phyloP scores from a whole-genome alignment of 2,113 vertebrate genomes.

The Salvelinus fontinalis region DNA sequence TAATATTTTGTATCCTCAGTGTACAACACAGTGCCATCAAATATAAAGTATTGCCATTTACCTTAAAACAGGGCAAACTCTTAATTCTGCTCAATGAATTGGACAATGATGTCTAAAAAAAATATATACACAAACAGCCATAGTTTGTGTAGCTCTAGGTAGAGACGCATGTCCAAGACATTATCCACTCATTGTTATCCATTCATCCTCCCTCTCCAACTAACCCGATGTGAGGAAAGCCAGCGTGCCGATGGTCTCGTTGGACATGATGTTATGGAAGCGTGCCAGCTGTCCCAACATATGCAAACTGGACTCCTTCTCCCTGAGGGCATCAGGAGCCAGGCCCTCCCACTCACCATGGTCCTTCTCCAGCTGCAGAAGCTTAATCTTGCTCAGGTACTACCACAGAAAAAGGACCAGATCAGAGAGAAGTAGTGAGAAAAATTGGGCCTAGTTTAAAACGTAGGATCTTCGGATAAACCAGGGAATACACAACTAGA shows the following conservation, averaged over 20 bases:
- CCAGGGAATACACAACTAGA: too few species aligned
- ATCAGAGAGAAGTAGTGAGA: background rate
- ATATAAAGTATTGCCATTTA: too few species aligned
- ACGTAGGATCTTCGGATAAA: too few species aligned
- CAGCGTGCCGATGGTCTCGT: slow-evolving; percentile 96
- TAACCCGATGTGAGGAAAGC: slow-evolving; percentile 96
- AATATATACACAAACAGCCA: too few species aligned
- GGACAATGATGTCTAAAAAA: background rate
- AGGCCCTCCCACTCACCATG: slow-evolving; percentile 90
- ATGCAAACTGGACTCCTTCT: slow-evolving; percentile 94
- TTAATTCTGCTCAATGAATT: too few species aligned
- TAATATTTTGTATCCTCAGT: too few species aligned
- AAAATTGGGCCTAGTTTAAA: background rate
- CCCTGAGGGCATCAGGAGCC: slow-evolving; percentile 84
- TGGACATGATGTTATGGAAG: slow-evolving; percentile 99
- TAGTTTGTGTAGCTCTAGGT: too few species aligned
- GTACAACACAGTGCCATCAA: too few species aligned
- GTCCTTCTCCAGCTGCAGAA: slow-evolving; percentile 94
- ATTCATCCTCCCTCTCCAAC: slow-evolving; percentile 6
- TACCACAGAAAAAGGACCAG: slow-evolving; percentile 48
- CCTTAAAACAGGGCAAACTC: too few species aligned
- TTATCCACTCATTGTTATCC: too few species aligned
- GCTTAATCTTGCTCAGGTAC: slow-evolving; percentile 98
- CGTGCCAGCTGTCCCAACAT: slow-evolving; percentile 97
- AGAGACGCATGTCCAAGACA: too few species aligned